These are phyloP conservation scores for Poeciliopsis retropinna DNA, from an alignment of 2,113 vertebrate species.

Conservation along the genomic window DNA sequence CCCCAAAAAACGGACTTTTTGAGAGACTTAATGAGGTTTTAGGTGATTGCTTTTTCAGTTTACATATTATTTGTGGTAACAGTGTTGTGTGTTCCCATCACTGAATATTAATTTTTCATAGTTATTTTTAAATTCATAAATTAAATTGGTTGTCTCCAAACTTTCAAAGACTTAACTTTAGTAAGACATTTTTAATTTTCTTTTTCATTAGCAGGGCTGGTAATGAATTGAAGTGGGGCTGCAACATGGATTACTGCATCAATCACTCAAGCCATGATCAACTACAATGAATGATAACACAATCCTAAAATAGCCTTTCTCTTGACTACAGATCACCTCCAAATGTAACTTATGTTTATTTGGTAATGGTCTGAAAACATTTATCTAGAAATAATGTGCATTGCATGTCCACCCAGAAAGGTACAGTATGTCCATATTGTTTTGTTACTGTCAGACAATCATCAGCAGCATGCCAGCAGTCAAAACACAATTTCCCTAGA, in stretches of 20 bases:
- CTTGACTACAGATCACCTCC: slow-evolving; percentile 59
- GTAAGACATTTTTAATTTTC: slow-evolving; percentile 59
- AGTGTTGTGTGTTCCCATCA: too few relatives aligned
- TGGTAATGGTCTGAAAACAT: slow-evolving; percentile 31
- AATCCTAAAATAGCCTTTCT: slow-evolving; percentile 46
- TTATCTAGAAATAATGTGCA: background rate
- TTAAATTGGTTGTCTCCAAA: slow-evolving; percentile 39
- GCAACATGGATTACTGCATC: slow-evolving; percentile 56
- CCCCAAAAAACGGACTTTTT: too few relatives aligned
- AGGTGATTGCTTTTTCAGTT: background rate
- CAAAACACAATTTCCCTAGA: background rate
- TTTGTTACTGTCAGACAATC: background rate
- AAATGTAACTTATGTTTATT: slow-evolving; percentile 46
- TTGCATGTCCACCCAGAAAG: background rate
- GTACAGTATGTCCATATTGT: background rate
- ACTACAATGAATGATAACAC: slow-evolving; percentile 60
- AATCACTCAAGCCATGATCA: slow-evolving; percentile 62
- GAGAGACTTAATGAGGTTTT: too few relatives aligned
- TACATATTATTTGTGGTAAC: background rate
- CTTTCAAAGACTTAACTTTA: slow-evolving; percentile 41
- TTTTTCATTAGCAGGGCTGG: slow-evolving; percentile 41
- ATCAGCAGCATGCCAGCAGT: background rate
- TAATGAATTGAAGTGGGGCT: slow-evolving; percentile 56
- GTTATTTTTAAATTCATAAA: background rate
- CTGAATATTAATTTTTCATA: background rate